These are phyloP conservation scores for Leptinotarsa juncta DNA, from an alignment of 2,888 invertebrate species.

Conservation along the genomic window DNA sequence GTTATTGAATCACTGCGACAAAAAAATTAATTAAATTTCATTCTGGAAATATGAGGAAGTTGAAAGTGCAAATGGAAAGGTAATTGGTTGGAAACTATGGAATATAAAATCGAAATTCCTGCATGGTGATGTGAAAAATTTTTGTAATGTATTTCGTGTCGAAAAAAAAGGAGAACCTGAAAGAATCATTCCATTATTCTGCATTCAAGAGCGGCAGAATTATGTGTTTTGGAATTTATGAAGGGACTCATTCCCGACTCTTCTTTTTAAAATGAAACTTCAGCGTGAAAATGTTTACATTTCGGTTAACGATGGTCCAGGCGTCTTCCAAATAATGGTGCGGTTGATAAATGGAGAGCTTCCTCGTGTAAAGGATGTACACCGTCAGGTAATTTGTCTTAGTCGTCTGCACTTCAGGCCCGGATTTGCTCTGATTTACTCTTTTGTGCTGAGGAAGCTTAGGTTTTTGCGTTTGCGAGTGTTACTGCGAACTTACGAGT, in stretches of 20 bases:
- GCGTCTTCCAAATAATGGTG: slow-evolving; percentile 46
- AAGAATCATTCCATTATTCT: neutral
- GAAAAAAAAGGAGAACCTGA: neutral
- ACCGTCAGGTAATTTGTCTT: slow-evolving; percentile 56
- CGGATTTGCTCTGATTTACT: slow-evolving; percentile 54
- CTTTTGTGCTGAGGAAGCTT: slow-evolving; percentile 37
- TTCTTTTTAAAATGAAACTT: slow-evolving; percentile 24
- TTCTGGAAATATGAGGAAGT: no score
- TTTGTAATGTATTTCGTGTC: neutral
- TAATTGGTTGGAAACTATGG: no score
- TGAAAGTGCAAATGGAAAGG: no score
- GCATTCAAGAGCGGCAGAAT: neutral
- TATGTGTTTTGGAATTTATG: slow-evolving; percentile 2
- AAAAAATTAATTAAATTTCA: no score
- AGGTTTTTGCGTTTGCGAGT: slow-evolving; percentile 14
- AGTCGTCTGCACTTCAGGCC: slow-evolving; percentile 54
- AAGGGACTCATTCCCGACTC: slow-evolving; percentile 4
- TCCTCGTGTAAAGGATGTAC: slow-evolving; percentile 50
- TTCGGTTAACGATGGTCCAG: slow-evolving; percentile 38
- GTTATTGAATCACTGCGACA: no score
- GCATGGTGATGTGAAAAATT: neutral
- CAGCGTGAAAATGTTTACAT: slow-evolving; percentile 41
- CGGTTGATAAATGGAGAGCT: slow-evolving; percentile 46
- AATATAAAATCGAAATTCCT: no score
- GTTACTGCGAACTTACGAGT: slow-evolving; percentile 1